These are phyloP conservation scores for Merops nubicus DNA, from an alignment of 2,113 vertebrate species.

Conservation along the genomic window DNA sequence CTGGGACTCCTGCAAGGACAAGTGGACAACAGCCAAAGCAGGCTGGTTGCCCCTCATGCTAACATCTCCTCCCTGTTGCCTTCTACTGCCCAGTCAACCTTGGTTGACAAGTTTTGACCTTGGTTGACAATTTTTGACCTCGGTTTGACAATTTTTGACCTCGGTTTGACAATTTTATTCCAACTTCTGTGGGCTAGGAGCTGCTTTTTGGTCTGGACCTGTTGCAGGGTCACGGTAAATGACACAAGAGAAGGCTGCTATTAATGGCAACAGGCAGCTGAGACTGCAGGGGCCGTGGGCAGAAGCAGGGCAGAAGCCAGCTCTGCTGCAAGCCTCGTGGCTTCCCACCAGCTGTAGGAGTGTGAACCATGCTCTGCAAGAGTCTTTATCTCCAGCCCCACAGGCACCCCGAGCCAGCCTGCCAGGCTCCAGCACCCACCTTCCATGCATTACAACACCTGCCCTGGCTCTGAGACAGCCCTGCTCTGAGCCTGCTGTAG, in stretches of 20 bases:
- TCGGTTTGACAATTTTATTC: not conserved
- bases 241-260: no score
- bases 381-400: not conserved
- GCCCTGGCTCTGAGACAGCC: not conserved
- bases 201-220: not conserved
- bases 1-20: not conserved
- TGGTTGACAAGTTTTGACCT: no score
- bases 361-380: rapidly evolving
- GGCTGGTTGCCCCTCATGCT: not conserved
- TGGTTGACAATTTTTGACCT: no score
- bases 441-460: not conserved
- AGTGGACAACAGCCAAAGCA: not conserved
- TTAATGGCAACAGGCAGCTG: no score
- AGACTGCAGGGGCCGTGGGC: rapidly evolving
- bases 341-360: not conserved
- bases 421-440: not conserved
- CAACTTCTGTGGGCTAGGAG: not conserved
- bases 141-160: no score
- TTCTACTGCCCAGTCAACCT: not conserved
- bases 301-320: not conserved
- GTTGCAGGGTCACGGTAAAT: not conserved
- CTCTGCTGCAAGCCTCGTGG: rapidly evolving
- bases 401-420: not conserved
- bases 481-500: not conserved
- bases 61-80: no score